A percentile compares a stretch with the other conserved stretches of the same genome.
Conservation (phyloP, 2,888 invertebrate genomes). For the Embidobia sp. region DNA sequence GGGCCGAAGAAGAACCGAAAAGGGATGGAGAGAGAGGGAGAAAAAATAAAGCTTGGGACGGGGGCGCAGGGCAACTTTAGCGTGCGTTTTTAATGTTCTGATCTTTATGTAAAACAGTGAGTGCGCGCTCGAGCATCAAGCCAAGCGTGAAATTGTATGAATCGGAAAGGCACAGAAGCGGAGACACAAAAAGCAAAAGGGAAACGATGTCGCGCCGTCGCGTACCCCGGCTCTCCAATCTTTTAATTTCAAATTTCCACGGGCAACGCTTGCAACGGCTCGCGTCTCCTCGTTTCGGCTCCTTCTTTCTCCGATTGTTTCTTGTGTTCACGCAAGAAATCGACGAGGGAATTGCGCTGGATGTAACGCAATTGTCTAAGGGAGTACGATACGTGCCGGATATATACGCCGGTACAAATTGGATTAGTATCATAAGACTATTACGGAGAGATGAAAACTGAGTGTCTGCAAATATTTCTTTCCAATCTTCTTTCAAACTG, state of each 20-base stretch:
- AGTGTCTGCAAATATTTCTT: background rate
- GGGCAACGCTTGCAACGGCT: conserved; percentile 61
- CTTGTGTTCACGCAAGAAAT: conserved; percentile 50
- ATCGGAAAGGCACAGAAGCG: conserved; percentile 75
- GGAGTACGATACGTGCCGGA: conserved; percentile 27
- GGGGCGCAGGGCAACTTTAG: conserved; percentile 69
- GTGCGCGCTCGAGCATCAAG: conserved; percentile 77
- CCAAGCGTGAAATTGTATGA: conserved; percentile 82
- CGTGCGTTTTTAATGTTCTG: conserved; percentile 81
- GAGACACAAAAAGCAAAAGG: conserved; percentile 72
- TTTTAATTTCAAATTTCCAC: conserved; percentile 78
- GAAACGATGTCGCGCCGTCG: conserved; percentile 54
- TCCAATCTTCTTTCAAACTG: too few relatives aligned
- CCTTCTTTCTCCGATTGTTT: conserved; percentile 58
- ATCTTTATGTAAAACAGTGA: conserved; percentile 81
- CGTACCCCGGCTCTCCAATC: conserved; percentile 64
- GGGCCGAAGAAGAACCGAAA: conserved; percentile 66
- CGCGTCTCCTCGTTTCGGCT: conserved; percentile 38
- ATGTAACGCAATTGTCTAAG: conserved; percentile 19
- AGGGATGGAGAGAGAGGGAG: conserved; percentile 39
- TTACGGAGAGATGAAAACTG: background rate
- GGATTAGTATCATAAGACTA: conserved; percentile 22
- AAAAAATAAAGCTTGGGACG: conserved; percentile 59
- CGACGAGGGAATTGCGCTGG: conserved; percentile 20
- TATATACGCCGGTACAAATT: conserved; percentile 8